Percentiles rank a stretch among this genome's conserved stretches.
phyloP scores from a whole-genome alignment of 2,113 vertebrate genomes.

The Hemichromis elongatus region DNA sequence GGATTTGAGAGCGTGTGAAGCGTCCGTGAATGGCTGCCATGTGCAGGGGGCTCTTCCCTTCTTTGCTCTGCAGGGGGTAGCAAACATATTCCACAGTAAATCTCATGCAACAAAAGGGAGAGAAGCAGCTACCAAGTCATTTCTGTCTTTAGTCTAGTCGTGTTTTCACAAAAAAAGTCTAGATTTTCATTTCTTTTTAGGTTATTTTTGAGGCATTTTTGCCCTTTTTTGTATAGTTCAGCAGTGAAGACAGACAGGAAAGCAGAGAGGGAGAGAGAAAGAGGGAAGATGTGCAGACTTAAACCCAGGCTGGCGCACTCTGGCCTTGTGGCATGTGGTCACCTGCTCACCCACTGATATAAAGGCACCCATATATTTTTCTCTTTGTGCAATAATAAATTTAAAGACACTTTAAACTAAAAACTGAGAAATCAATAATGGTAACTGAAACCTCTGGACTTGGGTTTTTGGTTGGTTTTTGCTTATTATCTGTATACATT shows the following conservation, averaged over 20 bases:
- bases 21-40: slow-evolving; percentile 97
- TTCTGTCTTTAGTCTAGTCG: no score
- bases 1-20: slow-evolving; percentile 96
- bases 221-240: background rate
- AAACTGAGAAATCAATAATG: background rate
- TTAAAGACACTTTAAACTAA: background rate
- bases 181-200: no score
- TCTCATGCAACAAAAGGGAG: background rate
- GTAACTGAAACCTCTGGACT: background rate
- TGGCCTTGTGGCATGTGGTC: background rate
- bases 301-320: background rate
- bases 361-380: background rate
- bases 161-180: no score
- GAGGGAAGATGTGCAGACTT: background rate
- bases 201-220: background rate
- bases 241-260: background rate
- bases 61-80: slow-evolving; percentile 80
- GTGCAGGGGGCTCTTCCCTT: slow-evolving; percentile 97
- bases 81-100: background rate
- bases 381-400: background rate
- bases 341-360: background rate
- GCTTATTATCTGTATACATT: background rate
- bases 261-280: background rate
- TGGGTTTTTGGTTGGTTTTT: background rate
- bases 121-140: background rate